Evolutionary conservation across 2,797 vertebrate genomes (phyloP).

Genomic region (Heteromormyrus szaboi): DNA sequence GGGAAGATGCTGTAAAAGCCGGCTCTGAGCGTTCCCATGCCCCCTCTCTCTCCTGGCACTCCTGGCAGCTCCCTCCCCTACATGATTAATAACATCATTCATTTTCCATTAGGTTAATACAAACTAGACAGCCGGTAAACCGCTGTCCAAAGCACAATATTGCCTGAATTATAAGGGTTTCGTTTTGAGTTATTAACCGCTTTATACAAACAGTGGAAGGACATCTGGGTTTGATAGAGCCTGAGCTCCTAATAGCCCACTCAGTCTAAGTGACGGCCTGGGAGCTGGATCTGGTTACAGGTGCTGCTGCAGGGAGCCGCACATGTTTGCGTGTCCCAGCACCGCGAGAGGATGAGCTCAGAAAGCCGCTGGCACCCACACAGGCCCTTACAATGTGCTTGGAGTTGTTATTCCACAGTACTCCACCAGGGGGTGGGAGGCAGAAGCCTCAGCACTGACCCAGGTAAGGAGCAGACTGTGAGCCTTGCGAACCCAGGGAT

Average conservation of each 20-base stretch:
- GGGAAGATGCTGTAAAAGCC: not conserved
- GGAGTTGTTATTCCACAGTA: not conserved
- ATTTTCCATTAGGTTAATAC: slow-evolving; percentile 50
- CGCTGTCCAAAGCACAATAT: slow-evolving; percentile 39
- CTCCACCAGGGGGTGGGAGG: not conserved
- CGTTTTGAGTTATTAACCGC: slow-evolving; percentile 45
- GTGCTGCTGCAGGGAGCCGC: slow-evolving; percentile 33
- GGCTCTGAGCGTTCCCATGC: not conserved
- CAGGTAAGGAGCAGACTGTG: not conserved
- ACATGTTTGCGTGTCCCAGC: not conserved
- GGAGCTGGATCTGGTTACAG: slow-evolving; percentile 41
- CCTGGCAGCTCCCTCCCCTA: slow-evolving; percentile 20
- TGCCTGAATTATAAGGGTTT: slow-evolving; percentile 45
- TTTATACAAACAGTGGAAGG: slow-evolving; percentile 40
- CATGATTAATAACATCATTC: slow-evolving; percentile 47
- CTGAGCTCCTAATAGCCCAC: slow-evolving; percentile 39
- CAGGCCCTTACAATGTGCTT: not conserved
- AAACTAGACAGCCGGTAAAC: slow-evolving; percentile 45
- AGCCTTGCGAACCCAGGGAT: not conserved
- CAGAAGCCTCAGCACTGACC: not conserved
- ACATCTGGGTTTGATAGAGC: slow-evolving; percentile 49
- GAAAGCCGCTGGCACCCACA: not conserved
- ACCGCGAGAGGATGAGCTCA: not conserved
- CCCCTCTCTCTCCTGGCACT: slow-evolving; percentile 18
- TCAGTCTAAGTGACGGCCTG: slow-evolving; percentile 42